Conservation (phyloP, 2,113 vertebrate species). For the Calypte anna region DNA sequence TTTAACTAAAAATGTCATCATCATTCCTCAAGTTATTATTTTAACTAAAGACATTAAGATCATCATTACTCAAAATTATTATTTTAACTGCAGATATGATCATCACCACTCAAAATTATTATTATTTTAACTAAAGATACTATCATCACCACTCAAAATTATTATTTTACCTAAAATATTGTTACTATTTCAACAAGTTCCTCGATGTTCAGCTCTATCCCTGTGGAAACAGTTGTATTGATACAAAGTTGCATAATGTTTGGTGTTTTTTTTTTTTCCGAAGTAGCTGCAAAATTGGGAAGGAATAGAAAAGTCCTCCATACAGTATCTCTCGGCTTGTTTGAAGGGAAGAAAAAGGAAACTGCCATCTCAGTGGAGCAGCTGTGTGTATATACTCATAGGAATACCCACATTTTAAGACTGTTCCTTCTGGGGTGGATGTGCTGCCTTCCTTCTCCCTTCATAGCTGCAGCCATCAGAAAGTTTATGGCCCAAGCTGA, state of each 20-base stretch:
- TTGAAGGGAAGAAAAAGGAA: background rate
- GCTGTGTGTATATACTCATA: background rate
- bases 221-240: rapidly evolving
- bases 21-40: too few relatives aligned
- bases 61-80: too few relatives aligned
- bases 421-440: rapidly evolving
- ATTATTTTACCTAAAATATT: too few relatives aligned
- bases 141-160: too few relatives aligned
- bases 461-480: background rate
- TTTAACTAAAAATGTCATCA: too few relatives aligned
- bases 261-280: background rate
- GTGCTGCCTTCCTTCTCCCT: background rate
- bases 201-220: background rate
- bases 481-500: background rate
- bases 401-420: background rate
- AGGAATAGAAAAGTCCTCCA: background rate
- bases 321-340: background rate
- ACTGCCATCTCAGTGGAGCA: rapidly evolving
- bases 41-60: too few relatives aligned
- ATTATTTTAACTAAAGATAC: too few relatives aligned
- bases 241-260: background rate
- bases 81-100: too few relatives aligned
- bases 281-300: background rate
- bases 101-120: too few relatives aligned
- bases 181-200: too few relatives aligned